Base-by-base conservation (phyloP, 2,113 vertebrate genomes). In the Hydropotes inermis region DNA sequence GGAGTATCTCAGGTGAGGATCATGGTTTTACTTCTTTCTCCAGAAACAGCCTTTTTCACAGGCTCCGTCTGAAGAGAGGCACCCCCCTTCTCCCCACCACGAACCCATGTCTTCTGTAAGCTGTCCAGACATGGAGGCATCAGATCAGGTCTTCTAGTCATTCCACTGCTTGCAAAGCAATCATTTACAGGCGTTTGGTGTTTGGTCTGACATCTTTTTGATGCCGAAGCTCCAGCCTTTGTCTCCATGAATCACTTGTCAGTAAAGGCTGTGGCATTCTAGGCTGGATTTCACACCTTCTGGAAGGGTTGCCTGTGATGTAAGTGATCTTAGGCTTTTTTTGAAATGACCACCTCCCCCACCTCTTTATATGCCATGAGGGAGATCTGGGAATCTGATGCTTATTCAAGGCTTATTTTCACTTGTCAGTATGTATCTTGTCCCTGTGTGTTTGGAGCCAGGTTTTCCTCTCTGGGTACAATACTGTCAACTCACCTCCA, bases 171-270 rank as follows among this genome's bases (percentile, higher is more conserved):
- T 94, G 93, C 89, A 93, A 81, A 95, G 95, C 74, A 64, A 94
- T 96, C 94, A 92, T 86, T 96, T 92, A 88, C 47, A 96, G 94
- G 96, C 87, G 6, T 93, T 97, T 95, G 96, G 97, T 95, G 94
- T 90, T 92, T 60, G 45, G 94, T 92, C 95, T 97, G 97, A 97
- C 88, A 87, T 94, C 95, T 95, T 92, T 97, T 97, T 97, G 95
- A 96, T 96, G 96, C 87, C 36, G 54, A 87, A 90, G 54, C 76
- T 92, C 92, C 85, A 96, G 92, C 81, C 82, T 95, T 82, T 87
- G 91, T 97, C 97, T 95, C 95, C 70, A 86, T 94, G 94, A 97
- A 95, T 96, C 92, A 88, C 79, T 86, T 92, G 96, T 94, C 92
- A 93, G 95, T 3, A 39, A 58, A 93, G 85, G 92, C 28, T 85